Conservation (phyloP, 2,113 vertebrate genomes). For the Anthoscopus minutus region DNA sequence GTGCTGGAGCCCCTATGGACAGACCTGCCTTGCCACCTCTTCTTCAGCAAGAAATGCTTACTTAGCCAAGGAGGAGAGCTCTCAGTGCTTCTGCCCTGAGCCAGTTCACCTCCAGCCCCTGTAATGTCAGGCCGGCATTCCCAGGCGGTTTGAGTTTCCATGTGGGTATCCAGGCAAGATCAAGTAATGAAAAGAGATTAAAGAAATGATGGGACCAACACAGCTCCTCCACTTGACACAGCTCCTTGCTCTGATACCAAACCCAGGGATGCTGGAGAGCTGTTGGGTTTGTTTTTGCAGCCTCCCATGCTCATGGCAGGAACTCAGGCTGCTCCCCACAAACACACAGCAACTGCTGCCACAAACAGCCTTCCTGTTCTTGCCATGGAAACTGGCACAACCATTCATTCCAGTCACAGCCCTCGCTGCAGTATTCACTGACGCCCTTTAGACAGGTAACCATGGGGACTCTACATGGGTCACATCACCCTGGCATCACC, state of each 20-base stretch:
- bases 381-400: neutral
- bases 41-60: neutral
- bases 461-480: neutral
- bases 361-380: neutral
- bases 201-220: neutral
- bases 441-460: neutral
- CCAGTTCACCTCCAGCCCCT: neutral
- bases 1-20: rapidly evolving
- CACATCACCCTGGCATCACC: neutral
- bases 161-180: neutral
- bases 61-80: neutral
- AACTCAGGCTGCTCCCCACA: neutral
- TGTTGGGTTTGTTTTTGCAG: neutral
- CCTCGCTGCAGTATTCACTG: neutral
- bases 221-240: neutral
- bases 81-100: neutral
- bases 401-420: neutral
- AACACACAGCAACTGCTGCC: neutral
- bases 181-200: neutral
- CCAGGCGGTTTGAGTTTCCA: neutral
- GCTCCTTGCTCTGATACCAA: neutral
- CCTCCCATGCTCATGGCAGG: neutral
- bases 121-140: rapidly evolving
- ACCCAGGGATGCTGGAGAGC: rapidly evolving
- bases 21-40: neutral